phyloP scores from a whole-genome alignment of 2,113 vertebrate genomes.

The Lagopus leucura region DNA sequence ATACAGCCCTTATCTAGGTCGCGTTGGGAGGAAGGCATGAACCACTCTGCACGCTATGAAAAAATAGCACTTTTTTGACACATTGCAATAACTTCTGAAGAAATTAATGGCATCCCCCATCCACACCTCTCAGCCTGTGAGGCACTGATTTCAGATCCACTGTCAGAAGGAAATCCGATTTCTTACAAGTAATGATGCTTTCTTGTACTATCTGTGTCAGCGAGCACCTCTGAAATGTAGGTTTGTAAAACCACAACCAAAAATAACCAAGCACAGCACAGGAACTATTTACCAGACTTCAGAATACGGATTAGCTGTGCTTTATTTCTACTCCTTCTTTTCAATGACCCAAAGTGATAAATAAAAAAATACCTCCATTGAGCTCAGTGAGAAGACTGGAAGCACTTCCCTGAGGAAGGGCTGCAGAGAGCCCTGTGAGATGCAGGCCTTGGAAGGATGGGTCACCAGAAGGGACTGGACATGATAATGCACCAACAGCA shows the following conservation, averaged over 20 bases:
- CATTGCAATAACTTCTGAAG: background rate
- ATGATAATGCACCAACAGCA: rapidly evolving
- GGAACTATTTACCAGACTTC: rapidly evolving
- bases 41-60: background rate
- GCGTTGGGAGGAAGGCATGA: background rate
- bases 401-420: background rate
- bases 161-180: background rate
- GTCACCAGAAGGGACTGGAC: background rate
- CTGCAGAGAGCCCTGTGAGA: rapidly evolving
- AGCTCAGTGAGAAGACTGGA: rapidly evolving
- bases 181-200: background rate
- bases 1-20: constrained; percentile 6
- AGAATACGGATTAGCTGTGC: rapidly evolving
- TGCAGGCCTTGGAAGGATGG: background rate
- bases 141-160: background rate
- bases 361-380: background rate
- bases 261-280: background rate
- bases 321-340: background rate
- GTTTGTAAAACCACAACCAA: rapidly evolving
- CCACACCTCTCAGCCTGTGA: rapidly evolving
- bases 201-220: background rate
- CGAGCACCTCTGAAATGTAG: background rate
- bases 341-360: rapidly evolving
- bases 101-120: background rate
- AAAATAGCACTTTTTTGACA: background rate